Base-by-base conservation (phyloP, 1,140 invertebrate species). In the Thalassaphorura encarpata region DNA sequence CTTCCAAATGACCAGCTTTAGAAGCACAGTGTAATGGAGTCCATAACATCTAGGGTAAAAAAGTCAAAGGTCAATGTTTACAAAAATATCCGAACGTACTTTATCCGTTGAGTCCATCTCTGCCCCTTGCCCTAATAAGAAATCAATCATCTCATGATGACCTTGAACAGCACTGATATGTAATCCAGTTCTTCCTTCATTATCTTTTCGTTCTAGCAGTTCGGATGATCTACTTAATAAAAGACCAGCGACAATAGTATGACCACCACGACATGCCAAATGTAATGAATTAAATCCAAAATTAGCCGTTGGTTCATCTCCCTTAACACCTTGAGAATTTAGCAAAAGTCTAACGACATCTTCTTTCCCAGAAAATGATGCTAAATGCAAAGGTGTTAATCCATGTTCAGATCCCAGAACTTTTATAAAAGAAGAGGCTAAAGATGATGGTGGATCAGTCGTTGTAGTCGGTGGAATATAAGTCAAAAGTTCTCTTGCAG, bases 91-190 rank as follows among this genome's bases (percentile, higher is more conserved):
- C 42, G 11, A 3, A 63, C 66, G 60, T 66, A 83, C 81, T 70
- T 92, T 91, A 71, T 99, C 96, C 56, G 87, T 89, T 2, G 92
- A 88, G 71, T 98, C 96, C 64, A 99, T 97, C 74, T 98, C 94
- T 19, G 91, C 91, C 23, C 94, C 96, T 76, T 99, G 96, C 56
- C 89, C 89, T 26, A 99, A 77, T 46, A 99, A 78, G 1, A 99
- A 85, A 69, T 96, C 91, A 0, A 97, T 91, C 93, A 99, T 97
- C 70, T 97, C 89, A 65, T 89, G 85, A 71, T 97, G 94, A 5
- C 96, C 96, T 67, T 96, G 85, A 29, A 88, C 89, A 1, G 95
- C 84, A 1, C 96, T 95, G 59, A 98, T 87, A 71, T 99, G 95
- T 27, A 99, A 77, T 15, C 91, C 89, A 5, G 93, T 97, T 70